Evolutionary conservation across 2,888 invertebrate genomes (phyloP).

Genomic region (Balanococcus diminutus): DNA sequence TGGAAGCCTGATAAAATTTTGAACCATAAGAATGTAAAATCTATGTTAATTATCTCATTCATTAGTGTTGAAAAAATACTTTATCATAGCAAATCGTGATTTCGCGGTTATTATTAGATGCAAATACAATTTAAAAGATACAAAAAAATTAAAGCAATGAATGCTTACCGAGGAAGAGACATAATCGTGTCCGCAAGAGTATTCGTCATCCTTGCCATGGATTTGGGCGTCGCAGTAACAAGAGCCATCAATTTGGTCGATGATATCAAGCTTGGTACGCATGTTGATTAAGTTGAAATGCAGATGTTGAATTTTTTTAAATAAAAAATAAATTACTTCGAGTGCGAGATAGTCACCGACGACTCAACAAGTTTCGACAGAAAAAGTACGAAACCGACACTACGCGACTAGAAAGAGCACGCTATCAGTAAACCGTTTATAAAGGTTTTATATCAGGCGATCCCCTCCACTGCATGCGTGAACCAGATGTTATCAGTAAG

Average conservation of each 20-base stretch:
- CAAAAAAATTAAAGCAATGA: background rate
- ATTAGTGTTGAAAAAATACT: background rate
- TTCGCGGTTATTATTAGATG: background rate
- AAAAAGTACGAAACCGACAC: background rate
- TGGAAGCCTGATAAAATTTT: too few species aligned
- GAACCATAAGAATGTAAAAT: background rate
- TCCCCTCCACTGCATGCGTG: background rate
- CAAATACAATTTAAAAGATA: background rate
- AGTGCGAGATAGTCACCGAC: slow-evolving; percentile 14
- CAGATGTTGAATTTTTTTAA: background rate
- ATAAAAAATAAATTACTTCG: background rate
- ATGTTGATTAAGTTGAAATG: slow-evolving; percentile 1
- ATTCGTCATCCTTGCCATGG: slow-evolving; percentile 49
- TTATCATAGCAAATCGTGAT: background rate
- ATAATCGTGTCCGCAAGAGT: slow-evolving; percentile 47
- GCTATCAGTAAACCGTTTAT: slow-evolving; percentile 40
- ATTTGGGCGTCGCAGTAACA: slow-evolving; percentile 47
- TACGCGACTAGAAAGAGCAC: slow-evolving; percentile 28
- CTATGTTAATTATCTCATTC: background rate
- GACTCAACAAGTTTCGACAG: background rate
- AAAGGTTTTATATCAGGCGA: slow-evolving; percentile 19
- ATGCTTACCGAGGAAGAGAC: slow-evolving; percentile 38
- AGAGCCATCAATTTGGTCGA: slow-evolving; percentile 47
- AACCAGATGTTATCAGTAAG: slow-evolving; percentile 20
- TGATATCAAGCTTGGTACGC: slow-evolving; percentile 48